Evolutionary conservation across 2,113 vertebrate species (phyloP).

Genomic region (Potamarius usumacintae): DNA sequence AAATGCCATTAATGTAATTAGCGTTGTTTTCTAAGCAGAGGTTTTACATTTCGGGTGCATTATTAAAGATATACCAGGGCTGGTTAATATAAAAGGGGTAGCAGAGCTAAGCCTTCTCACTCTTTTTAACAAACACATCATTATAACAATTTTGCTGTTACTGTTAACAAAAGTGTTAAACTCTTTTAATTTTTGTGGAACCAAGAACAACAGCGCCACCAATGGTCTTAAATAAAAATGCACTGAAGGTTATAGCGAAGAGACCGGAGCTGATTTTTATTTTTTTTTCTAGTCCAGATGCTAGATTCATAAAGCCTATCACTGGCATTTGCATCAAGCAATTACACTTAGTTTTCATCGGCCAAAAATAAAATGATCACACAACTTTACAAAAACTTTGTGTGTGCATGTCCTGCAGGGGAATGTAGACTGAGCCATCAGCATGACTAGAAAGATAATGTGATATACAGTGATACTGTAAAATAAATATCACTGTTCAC

Average conservation of each 20-base stretch:
- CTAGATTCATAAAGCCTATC: too few relatives aligned
- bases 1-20: too few relatives aligned
- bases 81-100: not conserved
- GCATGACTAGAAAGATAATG: too few relatives aligned
- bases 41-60: not conserved
- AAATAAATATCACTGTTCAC: too few relatives aligned
- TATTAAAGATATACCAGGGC: not conserved
- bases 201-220: too few relatives aligned
- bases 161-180: not conserved
- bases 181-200: too few relatives aligned
- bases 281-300: not conserved
- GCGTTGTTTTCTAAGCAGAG: not conserved
- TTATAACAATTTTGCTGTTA: not conserved
- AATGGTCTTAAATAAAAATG: not conserved
- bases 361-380: too few relatives aligned
- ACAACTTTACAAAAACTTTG: not conserved
- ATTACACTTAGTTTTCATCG: not conserved
- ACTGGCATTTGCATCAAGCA: too few relatives aligned
- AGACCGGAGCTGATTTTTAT: not conserved
- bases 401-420: too few relatives aligned
- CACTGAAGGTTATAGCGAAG: not conserved
- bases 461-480: too few relatives aligned
- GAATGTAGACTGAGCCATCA: too few relatives aligned
- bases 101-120: too few relatives aligned
- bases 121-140: not conserved